A percentile compares a stretch with the other conserved stretches of the same genome.
Evolutionary conservation across 2,888 invertebrate genomes (phyloP).

Genomic region (Drosophila barbarae): DNA sequence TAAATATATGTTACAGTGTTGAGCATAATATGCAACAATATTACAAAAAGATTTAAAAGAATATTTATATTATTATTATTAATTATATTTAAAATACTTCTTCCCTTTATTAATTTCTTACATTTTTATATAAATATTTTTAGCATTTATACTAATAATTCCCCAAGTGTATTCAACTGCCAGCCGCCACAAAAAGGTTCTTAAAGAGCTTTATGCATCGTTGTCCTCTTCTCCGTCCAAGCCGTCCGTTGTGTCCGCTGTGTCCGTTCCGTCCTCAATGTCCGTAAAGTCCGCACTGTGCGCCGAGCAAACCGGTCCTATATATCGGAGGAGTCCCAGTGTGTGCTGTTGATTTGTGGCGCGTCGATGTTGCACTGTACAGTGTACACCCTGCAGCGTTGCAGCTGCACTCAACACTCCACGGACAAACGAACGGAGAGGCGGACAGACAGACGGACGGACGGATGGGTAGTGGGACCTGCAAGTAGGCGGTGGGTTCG

Average conservation of each 20-base stretch:
- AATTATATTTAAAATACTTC: neutral
- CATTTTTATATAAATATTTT: neutral
- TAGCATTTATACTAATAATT: slow-evolving; percentile 2
- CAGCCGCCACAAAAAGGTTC: slow-evolving; percentile 70
- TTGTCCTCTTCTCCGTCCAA: slow-evolving; percentile 31
- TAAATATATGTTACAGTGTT: no score
- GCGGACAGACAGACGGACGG: slow-evolving; percentile 7
- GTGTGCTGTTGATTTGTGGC: slow-evolving; percentile 67
- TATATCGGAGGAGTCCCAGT: slow-evolving; percentile 33
- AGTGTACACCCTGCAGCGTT: slow-evolving; percentile 70
- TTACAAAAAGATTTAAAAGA: no score
- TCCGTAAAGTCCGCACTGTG: slow-evolving; percentile 23
- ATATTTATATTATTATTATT: neutral
- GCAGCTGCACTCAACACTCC: slow-evolving; percentile 64
- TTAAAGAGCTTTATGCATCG: slow-evolving; percentile 69
- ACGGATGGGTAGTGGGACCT: slow-evolving; percentile 23
- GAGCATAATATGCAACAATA: no score
- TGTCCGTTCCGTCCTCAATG: slow-evolving; percentile 31
- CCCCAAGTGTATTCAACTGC: slow-evolving; percentile 47
- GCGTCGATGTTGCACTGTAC: slow-evolving; percentile 58
- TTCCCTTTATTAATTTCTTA: neutral
- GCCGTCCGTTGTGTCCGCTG: slow-evolving; percentile 30
- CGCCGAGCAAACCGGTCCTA: slow-evolving; percentile 56
- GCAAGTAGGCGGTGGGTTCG: slow-evolving; percentile 23
- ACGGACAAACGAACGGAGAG: slow-evolving; percentile 40